Evolutionary conservation across 2,888 invertebrate species (phyloP), one percentile per base, ranked within the genome.

Genomic region (Euclidia mi): DNA sequence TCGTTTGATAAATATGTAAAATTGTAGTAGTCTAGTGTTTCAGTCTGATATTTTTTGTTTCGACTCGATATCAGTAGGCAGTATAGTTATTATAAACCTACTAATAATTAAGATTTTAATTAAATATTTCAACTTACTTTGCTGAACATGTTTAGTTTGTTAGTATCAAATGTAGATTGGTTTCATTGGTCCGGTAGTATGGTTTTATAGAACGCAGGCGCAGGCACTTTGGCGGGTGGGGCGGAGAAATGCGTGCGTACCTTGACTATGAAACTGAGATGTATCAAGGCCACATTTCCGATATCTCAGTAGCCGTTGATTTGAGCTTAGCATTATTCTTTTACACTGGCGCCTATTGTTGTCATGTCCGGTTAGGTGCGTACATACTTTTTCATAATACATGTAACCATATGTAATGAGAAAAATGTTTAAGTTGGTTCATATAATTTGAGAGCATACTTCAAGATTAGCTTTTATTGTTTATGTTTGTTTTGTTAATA

Each of bases 121-220:
- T 20, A 20, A 20, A 12, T 4, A 3, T 1, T 25, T 32, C 6
- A 28, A 87, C 89, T 87, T 57, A 89, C 89, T 89, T 89, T 89
- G 82, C 85, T 87, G 79, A 88, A 88, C 90, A 89, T 89, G 75
- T 85, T 79, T 83, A 72, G 78, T 74, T 81, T 84, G 76, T 75
- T 76, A 84, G 79, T 81, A 82, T 79, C 76, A 68, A 77, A 72
- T 76, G 78, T 81, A 81, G 86, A 89, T 87, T 90, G 82, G 81
- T 89, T 81, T 84, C 81, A 84, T 78, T 74, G 55, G 73, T 60
- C 55, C 55, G 32, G 53, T 44, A 31, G 79, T 84, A 85, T 86
- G 85, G 80, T 89, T 90, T 84, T 90, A 90, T 91, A 90, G 80
- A 85, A 79, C 20, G 7, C 20, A 7, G 20, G 20, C 76, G 58